These are phyloP conservation scores for Bradynema listronoti DNA, from an alignment of 1,140 invertebrate genomes.

Conservation along the genomic window DNA sequence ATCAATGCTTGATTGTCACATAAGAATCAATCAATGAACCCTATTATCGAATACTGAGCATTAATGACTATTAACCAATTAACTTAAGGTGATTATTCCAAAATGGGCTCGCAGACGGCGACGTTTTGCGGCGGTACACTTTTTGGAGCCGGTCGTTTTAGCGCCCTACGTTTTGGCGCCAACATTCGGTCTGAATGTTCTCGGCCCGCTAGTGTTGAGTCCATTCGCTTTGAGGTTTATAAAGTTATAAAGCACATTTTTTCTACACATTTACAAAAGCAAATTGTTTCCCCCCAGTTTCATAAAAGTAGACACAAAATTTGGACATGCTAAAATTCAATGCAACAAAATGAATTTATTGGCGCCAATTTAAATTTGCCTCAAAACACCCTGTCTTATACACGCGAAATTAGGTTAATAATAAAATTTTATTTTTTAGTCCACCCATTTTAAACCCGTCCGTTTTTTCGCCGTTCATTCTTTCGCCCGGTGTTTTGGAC, in stretches of 20 bases:
- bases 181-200: not conserved
- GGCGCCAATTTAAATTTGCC: too few species aligned
- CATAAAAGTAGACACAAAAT: too few species aligned
- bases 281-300: too few species aligned
- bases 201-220: constrained; percentile 1
- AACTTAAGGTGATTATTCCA: too few species aligned
- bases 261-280: too few species aligned
- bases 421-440: not conserved
- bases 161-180: constrained; percentile 18
- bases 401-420: not conserved
- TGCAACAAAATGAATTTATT: too few species aligned
- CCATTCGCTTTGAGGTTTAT: not conserved
- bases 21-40: too few species aligned
- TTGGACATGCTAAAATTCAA: too few species aligned
- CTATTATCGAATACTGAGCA: too few species aligned
- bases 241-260: not conserved
- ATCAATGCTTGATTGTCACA: too few species aligned
- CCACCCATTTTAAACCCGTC: constrained; percentile 23
- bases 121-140: not conserved
- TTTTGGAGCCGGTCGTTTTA: constrained; percentile 8
- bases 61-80: too few species aligned
- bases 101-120: not conserved
- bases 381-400: too few species aligned
- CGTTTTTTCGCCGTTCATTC: constrained; percentile 16
- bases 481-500: constrained; percentile 22